phyloP scores from a whole-genome alignment of 2,888 invertebrate species.

The Oscheius sp. region DNA sequence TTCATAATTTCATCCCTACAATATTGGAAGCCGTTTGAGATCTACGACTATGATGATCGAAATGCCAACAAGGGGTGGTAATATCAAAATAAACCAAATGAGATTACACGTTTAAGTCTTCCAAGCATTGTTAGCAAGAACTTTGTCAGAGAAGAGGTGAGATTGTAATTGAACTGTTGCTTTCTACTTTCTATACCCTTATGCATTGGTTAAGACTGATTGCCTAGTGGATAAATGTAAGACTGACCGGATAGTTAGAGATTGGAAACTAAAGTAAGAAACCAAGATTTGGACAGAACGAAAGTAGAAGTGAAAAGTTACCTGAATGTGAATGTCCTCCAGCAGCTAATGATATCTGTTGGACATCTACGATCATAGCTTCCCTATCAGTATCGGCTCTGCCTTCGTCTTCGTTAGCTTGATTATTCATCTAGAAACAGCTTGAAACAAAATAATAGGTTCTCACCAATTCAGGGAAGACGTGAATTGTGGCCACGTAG shows the following conservation, averaged over 20 bases:
- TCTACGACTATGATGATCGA: no score
- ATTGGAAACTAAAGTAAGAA: neutral
- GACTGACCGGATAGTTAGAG: neutral
- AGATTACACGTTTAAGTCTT: no score
- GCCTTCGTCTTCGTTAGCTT: neutral
- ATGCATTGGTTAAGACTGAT: no score
- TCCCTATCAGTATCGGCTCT: conserved; percentile 30
- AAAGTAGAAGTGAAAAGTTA: conserved; percentile 3
- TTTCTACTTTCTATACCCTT: no score
- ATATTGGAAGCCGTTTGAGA: no score
- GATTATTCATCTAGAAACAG: neutral
- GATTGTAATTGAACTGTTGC: no score
- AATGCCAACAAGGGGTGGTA: no score
- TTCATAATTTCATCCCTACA: no score
- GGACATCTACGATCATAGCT: conserved; percentile 37
- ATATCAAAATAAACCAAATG: no score
- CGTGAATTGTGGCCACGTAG: conserved; percentile 98
- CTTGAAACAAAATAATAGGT: neutral
- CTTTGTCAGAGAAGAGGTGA: no score
- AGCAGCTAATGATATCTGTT: conserved; percentile 36
- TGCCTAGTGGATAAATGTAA: neutral
- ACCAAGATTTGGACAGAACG: neutral
- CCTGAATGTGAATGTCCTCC: conserved; percentile 41
- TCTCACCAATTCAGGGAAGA: conserved; percentile 87
- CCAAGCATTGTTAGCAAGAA: no score